These are phyloP conservation scores for Agelastica alni DNA, from an alignment of 2,888 invertebrate genomes.

Conservation along the genomic window DNA sequence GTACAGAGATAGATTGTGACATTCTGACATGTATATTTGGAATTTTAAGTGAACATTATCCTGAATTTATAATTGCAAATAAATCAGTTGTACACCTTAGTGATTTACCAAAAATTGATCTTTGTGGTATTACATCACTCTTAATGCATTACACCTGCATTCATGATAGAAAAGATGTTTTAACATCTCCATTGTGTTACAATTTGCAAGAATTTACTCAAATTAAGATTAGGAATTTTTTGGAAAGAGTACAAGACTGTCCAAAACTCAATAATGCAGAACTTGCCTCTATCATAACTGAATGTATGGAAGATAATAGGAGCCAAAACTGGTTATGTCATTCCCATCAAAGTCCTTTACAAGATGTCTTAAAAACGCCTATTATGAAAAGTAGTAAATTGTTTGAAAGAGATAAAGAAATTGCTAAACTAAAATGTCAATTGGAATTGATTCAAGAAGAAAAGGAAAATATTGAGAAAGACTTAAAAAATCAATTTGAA, in stretches of 20 bases:
- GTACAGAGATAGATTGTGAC: slow-evolving; percentile 35
- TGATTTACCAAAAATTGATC: slow-evolving; percentile 39
- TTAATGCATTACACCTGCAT: slow-evolving; percentile 54
- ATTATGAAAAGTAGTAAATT: slow-evolving; percentile 37
- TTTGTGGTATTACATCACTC: slow-evolving; percentile 46
- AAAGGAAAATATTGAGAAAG: slow-evolving; percentile 65
- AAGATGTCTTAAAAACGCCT: slow-evolving; percentile 50
- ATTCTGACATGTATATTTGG: slow-evolving; percentile 41
- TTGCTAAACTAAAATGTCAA: slow-evolving; percentile 62
- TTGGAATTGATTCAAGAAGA: slow-evolving; percentile 68
- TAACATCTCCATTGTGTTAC: slow-evolving; percentile 51
- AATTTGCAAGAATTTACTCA: slow-evolving; percentile 46
- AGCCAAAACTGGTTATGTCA: slow-evolving; percentile 29
- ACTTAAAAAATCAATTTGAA: slow-evolving; percentile 60
- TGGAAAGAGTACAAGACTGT: slow-evolving; percentile 43
- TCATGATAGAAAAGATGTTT: slow-evolving; percentile 48
- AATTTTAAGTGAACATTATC: slow-evolving; percentile 43
- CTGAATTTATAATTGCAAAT: slow-evolving; percentile 41
- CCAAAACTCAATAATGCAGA: slow-evolving; percentile 39
- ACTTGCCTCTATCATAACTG: slow-evolving; percentile 41
- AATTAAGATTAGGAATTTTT: slow-evolving; percentile 47
- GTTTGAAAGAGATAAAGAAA: slow-evolving; percentile 53
- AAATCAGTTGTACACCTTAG: slow-evolving; percentile 39
- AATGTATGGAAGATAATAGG: slow-evolving; percentile 32
- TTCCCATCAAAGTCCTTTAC: slow-evolving; percentile 44